Conservation (phyloP, 30 jellyfish, hydroid and myxozoan genomes). For the Hydractinia symbiolongicarpus region DNA sequence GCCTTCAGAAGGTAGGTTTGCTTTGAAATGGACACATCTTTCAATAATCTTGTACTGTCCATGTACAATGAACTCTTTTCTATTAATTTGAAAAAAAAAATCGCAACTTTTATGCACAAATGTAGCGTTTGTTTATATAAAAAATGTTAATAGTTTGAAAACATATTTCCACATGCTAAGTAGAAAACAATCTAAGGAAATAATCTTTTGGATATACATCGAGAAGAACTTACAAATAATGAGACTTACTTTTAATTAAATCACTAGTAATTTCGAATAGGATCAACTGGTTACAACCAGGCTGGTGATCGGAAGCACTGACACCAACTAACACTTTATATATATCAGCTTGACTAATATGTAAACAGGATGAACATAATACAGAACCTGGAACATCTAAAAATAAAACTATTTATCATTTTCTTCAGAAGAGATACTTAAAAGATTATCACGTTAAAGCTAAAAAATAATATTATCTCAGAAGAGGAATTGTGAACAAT, state of each 20-base stretch:
- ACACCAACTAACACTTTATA: constrained; percentile 70
- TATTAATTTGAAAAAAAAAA: background rate
- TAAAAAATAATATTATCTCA: too few relatives aligned
- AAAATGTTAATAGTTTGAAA: too few relatives aligned
- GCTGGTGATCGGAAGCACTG: constrained; percentile 51
- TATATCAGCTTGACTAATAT: constrained; percentile 12
- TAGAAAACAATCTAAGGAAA: too few relatives aligned
- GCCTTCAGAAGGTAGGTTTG: constrained; percentile 50
- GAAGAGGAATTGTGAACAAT: too few relatives aligned
- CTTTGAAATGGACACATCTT: constrained; percentile 55
- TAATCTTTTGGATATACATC: too few relatives aligned
- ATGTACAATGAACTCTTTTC: constrained; percentile 39
- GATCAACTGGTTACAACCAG: constrained; percentile 54
- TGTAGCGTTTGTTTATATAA: too few relatives aligned
- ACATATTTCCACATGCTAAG: too few relatives aligned
- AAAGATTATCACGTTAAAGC: background rate
- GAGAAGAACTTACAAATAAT: too few relatives aligned
- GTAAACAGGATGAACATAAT: constrained; percentile 34
- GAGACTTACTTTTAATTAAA: constrained; percentile 37
- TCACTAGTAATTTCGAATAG: constrained; percentile 46
- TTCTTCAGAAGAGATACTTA: background rate
- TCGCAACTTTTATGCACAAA: too few relatives aligned
- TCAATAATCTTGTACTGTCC: constrained; percentile 65
- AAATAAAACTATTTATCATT: background rate
- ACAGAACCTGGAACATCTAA: constrained; percentile 70